These are phyloP conservation scores for Mongoloraphidia duomilia DNA, from an alignment of 2,888 invertebrate species.

Conservation along the genomic window DNA sequence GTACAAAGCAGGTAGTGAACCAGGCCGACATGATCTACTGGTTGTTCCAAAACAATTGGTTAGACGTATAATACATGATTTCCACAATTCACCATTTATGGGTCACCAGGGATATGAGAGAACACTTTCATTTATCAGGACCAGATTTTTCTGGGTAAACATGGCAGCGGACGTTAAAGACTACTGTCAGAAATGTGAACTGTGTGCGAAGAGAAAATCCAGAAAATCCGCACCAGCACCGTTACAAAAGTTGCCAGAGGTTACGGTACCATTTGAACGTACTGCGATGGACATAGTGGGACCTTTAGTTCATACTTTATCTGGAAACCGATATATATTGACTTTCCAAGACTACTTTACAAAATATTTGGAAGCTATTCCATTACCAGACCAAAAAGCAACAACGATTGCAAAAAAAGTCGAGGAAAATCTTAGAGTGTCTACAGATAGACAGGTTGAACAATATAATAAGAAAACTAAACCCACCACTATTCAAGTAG, in stretches of 20 bases:
- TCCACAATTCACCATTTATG: too few species aligned
- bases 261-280: too few species aligned
- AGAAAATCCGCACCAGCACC: background rate
- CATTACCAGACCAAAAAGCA: background rate
- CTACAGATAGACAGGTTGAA: background rate
- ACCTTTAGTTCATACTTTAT: slow-evolving; percentile 13
- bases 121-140: background rate
- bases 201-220: background rate
- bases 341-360: slow-evolving; percentile 19
- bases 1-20: too few species aligned
- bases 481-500: background rate
- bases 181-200: background rate
- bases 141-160: background rate
- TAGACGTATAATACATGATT: too few species aligned
- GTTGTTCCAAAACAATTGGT: too few species aligned
- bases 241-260: too few species aligned
- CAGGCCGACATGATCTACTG: too few species aligned
- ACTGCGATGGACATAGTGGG: slow-evolving; percentile 21
- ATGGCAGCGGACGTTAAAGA: background rate
- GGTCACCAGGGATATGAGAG: background rate
- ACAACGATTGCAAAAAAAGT: background rate
- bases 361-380: too few species aligned
- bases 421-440: background rate
- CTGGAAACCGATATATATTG: slow-evolving; percentile 18
- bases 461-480: slow-evolving; percentile 1